Evolutionary conservation across 2,888 invertebrate genomes (phyloP).

Genomic region (Cactoblastis cactorum): DNA sequence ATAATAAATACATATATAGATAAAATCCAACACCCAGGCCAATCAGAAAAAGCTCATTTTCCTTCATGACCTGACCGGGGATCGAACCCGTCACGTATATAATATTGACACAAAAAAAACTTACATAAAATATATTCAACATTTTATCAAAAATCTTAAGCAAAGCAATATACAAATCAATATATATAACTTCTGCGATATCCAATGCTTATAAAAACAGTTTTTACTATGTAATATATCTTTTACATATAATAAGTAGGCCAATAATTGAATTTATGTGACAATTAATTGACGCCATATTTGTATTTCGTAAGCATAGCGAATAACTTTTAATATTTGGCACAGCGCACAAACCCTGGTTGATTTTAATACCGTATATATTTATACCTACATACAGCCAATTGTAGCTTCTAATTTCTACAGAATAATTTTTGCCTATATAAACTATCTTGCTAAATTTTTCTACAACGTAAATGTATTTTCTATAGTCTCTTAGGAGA

Average conservation of each 20-base stretch:
- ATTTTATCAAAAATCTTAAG: not conserved
- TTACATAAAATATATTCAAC: not conserved
- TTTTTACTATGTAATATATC: no score
- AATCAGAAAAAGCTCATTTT: no score
- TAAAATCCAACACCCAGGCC: no score
- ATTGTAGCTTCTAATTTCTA: not conserved
- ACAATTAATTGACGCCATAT: slow-evolving; percentile 11
- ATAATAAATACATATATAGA: no score
- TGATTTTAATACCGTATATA: not conserved
- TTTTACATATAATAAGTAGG: slow-evolving; percentile 6
- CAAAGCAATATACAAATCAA: not conserved
- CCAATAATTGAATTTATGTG: slow-evolving; percentile 7
- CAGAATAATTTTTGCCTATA: not conserved
- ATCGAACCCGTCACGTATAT: no score
- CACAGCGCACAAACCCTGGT: slow-evolving; percentile 8
- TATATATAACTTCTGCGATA: not conserved
- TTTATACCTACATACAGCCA: not conserved
- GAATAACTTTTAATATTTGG: slow-evolving; percentile 3
- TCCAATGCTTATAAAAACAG: no score
- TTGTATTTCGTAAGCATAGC: slow-evolving; percentile 1
- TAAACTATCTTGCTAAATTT: no score
- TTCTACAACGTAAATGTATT: no score
- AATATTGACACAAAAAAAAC: no score
- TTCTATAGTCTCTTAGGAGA: no score
- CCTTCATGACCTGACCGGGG: no score